Base-by-base conservation (phyloP, 2,888 invertebrate genomes). In the Amphipyra tragopoginis region DNA sequence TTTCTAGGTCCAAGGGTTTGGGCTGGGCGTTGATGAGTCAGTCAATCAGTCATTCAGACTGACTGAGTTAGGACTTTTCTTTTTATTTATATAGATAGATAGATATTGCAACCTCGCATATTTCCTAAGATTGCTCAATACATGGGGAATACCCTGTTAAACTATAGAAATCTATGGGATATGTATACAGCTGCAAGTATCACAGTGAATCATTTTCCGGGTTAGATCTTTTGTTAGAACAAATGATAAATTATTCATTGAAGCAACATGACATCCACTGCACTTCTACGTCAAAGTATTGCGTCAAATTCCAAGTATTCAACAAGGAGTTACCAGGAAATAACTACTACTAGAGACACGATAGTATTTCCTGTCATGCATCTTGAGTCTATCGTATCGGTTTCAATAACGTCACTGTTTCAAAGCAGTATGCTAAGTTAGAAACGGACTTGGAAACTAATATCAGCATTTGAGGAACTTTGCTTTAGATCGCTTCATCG, bases 171-270 rank as follows among this genome's bases (percentile, higher is more conserved):
- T 5, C 29, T 29, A 29, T 5, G 5, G 3, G 5, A 3, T 29
- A 29, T 29, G 29, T 29, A 3, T 29, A 29, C 29, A 29, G 5
- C 29, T 61, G 1, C 0, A 0, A 7, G 33, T 33, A 29, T 9
- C 3, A 11, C 6, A 43, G 36, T 63, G n/a, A 65, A 33, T 65
- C 11, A 65, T n/a, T 65, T 42, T 45, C 29, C 29, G 5, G 29
- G 5, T 38, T 5, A 21, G 13, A 42, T 7, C 9, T 13, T 8
- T 26, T 34, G 0, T 7, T 0, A 13, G 11, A 34, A 10, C n/a
- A 26, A 40, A 56, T 29, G 4, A 9, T 11, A 21, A 34, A 21
- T 11, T 33, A 29, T 29, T 29, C 29, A n/a, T n/a, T n/a, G n/a
- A n/a, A 29, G 29, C 3, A 29, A 5, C 5, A 29, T 29, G 5